Base-by-base conservation (phyloP, 35 echinoderm and acorn worm genomes). In the Heliocidaris erythrogramma region DNA sequence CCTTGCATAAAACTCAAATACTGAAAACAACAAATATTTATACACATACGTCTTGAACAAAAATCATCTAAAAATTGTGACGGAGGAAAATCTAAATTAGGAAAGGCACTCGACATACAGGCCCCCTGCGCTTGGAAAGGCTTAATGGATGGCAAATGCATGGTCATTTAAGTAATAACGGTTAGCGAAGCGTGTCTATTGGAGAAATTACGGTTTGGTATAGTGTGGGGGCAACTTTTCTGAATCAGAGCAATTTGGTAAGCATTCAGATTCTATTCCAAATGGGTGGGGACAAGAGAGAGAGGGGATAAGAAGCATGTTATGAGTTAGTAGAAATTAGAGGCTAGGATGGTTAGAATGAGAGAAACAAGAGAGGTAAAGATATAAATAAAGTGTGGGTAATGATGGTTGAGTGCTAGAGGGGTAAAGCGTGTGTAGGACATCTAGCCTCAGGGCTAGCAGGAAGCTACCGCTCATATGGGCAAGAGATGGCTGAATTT, bases 101-200 rank as follows among this genome's bases (percentile, higher is more conserved):
- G 87, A 48, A 48, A 89, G 87, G 87, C 87, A 89, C 87, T 32
- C 31, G 87, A 78, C 65, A 78, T 78, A n/a, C 65, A 27, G 65
- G 65, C 65, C 65, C 65, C 65, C 87, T 89, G 87, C 16, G 30
- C 87, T 24, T 48, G 31, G 47, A 48, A 30, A 32, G 7, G 31
- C 87, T 89, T 48, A 89, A 89, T 89, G 87, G 87, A 32, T 24
- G 87, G 47, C 87, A 47, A 89, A 89, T 89, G 87, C 87, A 89
- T 48, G 87, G 87, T 48, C 87, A 89, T 89, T 89, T 89, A 89
- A 89, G 87, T 89, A 89, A 89, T 89, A 89, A 89, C 87, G 87
- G 87, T 48, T 47, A 89, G 87, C 47, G 31, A 89, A 89, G 87
- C 87, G 87, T 89, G 87, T 89, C 87, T 89, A 89, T 89, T 89